Evolutionary conservation across 2,888 invertebrate species (phyloP), one percentile per base, ranked within the genome.

Genomic region (Lepidochitona cinerea): DNA sequence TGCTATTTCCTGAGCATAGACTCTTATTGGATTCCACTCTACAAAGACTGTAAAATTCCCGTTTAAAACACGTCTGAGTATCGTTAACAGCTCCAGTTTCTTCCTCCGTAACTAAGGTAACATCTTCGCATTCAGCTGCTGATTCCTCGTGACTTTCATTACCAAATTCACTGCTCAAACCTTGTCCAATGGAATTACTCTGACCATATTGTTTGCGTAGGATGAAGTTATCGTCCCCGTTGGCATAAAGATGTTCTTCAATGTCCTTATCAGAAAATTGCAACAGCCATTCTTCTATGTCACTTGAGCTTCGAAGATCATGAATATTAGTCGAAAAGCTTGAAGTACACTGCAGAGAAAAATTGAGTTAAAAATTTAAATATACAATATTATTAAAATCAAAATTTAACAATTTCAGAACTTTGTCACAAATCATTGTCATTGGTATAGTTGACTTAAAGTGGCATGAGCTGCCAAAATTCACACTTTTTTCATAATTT

Each of bases 31-130:
- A 88, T 23, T 81, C 86, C 12, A 85, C 82, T 37, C 81, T 79
- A 72, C 87, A 87, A n/a, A 88, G 78, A 71, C 87, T 88, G 79
- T 88, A 88, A 72, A 87, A 88, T 71, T 86, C 83, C 67, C 83
- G 84, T 66, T 84, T 81, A 76, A 88, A 88, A 49, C 79, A 78
- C 35, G 83, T 84, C 72, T 86, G 85, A 23, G 66, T 35, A 36
- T 66, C 66, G 4, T 23, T 37, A 36, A 14, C 35, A 18, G 9
- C 23, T 35, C 35, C 66, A 4, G n/a, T 6, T 18, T 84, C 81
- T n/a, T 74, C 76, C n/a, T 49, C 49, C 3, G 49, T 49, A n/a
- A 23, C 49, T 23, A 49, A n/a, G 49, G 33, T 18, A 59, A 59
- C 64, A 59, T 59, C 64, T 26, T 59, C 64, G 29, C 64, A 29